These are phyloP conservation scores for Scrobipalpa costella DNA, from an alignment of 2,888 invertebrate species.

Conservation along the genomic window DNA sequence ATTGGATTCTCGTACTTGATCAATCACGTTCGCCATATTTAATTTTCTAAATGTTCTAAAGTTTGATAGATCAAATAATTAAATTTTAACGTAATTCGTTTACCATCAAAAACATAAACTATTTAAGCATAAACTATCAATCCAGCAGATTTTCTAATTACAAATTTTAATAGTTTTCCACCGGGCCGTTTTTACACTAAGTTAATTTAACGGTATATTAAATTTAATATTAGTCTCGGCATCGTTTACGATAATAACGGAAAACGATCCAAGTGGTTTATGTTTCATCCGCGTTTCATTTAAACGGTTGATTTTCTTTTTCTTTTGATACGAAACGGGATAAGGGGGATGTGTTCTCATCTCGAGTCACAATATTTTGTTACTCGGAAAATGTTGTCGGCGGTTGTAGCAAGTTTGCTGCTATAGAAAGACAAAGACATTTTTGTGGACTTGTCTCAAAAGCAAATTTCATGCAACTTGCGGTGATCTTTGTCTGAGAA, in stretches of 20 bases:
- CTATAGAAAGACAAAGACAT: background rate
- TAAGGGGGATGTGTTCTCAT: background rate
- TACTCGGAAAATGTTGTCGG: background rate
- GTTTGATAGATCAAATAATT: too few relatives aligned
- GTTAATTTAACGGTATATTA: background rate
- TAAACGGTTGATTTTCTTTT: background rate
- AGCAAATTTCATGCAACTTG: background rate
- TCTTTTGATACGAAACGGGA: background rate
- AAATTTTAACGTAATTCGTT: too few relatives aligned
- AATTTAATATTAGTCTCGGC: background rate
- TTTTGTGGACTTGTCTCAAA: background rate
- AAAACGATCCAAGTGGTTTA: too few relatives aligned
- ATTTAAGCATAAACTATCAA: too few relatives aligned
- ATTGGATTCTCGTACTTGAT: too few relatives aligned
- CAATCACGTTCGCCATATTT: too few relatives aligned
- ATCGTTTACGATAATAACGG: background rate
- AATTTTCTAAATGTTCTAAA: too few relatives aligned
- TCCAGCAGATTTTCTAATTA: too few relatives aligned
- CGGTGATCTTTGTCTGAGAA: background rate
- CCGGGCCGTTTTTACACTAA: background rate
- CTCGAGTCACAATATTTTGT: conserved; percentile 18
- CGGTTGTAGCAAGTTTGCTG: background rate
- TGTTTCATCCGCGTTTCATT: background rate
- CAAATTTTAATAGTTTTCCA: too few relatives aligned
- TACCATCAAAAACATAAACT: too few relatives aligned